Evolutionary conservation across 2,113 vertebrate genomes (phyloP), one percentile per base, ranked within the genome.

Genomic region (Hippolais icterina): DNA sequence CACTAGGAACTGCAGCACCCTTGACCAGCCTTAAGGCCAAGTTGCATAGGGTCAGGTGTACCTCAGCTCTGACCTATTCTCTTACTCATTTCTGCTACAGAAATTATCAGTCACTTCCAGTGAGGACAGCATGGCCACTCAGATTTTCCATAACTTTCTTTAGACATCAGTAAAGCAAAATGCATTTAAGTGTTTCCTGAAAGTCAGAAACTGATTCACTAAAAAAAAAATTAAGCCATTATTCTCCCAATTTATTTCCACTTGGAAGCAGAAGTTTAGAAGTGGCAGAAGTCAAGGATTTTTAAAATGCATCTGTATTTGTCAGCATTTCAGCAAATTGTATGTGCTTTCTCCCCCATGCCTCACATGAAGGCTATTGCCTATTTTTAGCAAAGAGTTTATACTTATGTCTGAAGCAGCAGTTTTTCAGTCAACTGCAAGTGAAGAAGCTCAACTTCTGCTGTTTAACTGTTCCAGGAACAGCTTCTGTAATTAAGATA

Each of bases 131-230:
- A 28, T 0, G 1, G 16, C 49, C 77, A 59, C 4, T 15, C 9
- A 18, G 11, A 63, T 68, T 42, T 81, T 63, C n/a, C 41, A 52
- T 2, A 19, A 37, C 47, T 39, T 59, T 50, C 20, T 23, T 70
- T 27, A 44, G 28, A 35, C 14, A 53, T 23, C 14, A 29, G 27
- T 63, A 63, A 29, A 41, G 37, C 60, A 37, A 76, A 61, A 42
- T 49, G 1, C 25, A 60, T 10, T 47, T n/a, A 23, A 39, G 11
- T 19, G 4, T 27, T 68, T 69, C 63, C n/a, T 70, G 31, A 86
- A 72, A 5, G 10, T 37, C 11, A 72, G 23, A 56, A 60, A 50
- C 0, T 0, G 13, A 35, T 19, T 53, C 2, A 19, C 15, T 50
- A 15, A 57, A 37, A 39, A 47, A 22, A 54, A 5, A 82, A 39